Base-by-base conservation (phyloP, 2,888 invertebrate genomes). In the Tenthredo notha region DNA sequence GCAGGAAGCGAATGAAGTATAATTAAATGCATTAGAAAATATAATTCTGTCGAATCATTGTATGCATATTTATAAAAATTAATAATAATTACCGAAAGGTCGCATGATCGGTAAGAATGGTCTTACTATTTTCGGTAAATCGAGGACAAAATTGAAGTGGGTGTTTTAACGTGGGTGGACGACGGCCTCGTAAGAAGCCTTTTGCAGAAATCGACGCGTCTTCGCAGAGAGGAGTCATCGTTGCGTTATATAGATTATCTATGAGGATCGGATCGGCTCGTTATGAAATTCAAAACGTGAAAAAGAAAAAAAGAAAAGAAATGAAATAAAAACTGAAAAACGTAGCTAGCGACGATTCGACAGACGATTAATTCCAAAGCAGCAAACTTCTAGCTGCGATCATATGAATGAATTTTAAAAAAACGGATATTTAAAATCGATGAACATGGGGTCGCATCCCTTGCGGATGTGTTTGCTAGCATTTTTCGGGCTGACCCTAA, bases 121-220 rank as follows among this genome's bases (percentile, higher is more conserved):
- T 40, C 29, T 78, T 78, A 29, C 78, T 78, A 25, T 78, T 78
- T 78, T 78, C 58, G 78, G 58, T 58, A 37, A 6, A 78, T 78
- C 78, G 78, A 78, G 78, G 78, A 78, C 78, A 25, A 6, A 78
- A 58, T 78, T 21, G 1, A 21, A 33, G 78, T 78, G 58, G 78
- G 78, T n/a, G 78, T 58, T 12, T 77, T 10, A 3, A 58, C 78
- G 78, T 78, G 37, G 78, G 78, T n/a, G 40, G 78, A n/a, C 29
- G 29, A 40, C 15, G 29, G 77, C 77, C 50, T 47, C 77, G 78
- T 21, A 21, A 21, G 40, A 15, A 40, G 33, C 78, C 78, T 78
- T 78, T 78, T 78, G 58, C n/a, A 78, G 78, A 78, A 78, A 78
- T 37, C 21, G 72, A 74, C 21, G 54, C 37, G 12, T 58, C 78